Evolutionary conservation across 2,797 vertebrate genomes (phyloP), one percentile per base, ranked within the genome.

Genomic region (Garrulus glandarius): DNA sequence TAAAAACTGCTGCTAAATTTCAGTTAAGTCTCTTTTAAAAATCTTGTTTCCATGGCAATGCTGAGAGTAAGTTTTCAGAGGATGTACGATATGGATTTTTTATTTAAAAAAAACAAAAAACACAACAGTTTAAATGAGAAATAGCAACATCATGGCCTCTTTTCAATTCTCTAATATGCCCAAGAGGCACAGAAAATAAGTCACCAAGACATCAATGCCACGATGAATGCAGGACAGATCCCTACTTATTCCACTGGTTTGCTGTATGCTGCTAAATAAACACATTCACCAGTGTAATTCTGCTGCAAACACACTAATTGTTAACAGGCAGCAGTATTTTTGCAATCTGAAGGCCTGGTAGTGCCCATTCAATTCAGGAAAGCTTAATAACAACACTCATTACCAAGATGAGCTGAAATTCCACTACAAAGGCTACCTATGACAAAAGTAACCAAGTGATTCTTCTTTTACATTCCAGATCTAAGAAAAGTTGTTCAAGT

Each of bases 1-100:
- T 98, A 98, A 98, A 98, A 98, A 97, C 98, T 98, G 97, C 97
- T 97, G 95, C 95, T 98, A 98, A 98, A 98, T 98, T 98, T 98
- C 97, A 95, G 97, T 98, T 97, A 98, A 97, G 96, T 96, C 95
- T 75, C 95, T 97, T 98, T 97, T 97, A 95, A 98, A 98, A 98
- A 97, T 97, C 97, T 96, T 97, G 98, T 98, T 98, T 97, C 98
- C 98, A 98, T 98, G 97, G 97, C 95, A 97, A 98, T 98, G 87
- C 93, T 95, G 97, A 96, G 94, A 97, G 95, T 95, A 97, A 98
- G 96, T 98, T 98, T 98, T 98, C 97, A 96, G 90, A 97, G 97
- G 96, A 98, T 96, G 87, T 89, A 96, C 97, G 97, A 97, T 97
- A 98, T 96, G 87, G 96, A 97, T 98, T 98, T 98, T 98, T 97